A percentile compares a stretch with the other conserved stretches of the same genome.
These are phyloP conservation scores for Ennomos quercinarius DNA, from an alignment of 2,888 invertebrate species.

Conservation along the genomic window DNA sequence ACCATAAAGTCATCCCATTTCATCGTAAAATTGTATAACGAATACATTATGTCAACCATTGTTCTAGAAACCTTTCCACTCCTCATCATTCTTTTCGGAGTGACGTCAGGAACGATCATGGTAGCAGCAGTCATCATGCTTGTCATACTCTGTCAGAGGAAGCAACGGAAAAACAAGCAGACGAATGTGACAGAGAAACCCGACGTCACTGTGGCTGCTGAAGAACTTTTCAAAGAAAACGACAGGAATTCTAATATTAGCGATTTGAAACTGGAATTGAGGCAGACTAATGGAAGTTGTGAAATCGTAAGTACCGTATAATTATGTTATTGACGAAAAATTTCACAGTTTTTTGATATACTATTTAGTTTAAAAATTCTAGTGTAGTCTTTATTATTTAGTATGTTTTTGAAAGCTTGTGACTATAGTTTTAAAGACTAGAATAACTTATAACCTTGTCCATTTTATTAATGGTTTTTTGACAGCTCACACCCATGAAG, in stretches of 20 bases:
- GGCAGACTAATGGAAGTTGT: slow-evolving; percentile 92
- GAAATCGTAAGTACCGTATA: slow-evolving; percentile 86
- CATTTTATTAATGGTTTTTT: too few relatives aligned
- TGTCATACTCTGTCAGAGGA: slow-evolving; percentile 92
- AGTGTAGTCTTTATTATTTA: too few relatives aligned
- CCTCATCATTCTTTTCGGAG: slow-evolving; percentile 93
- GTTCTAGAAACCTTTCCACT: slow-evolving; percentile 91
- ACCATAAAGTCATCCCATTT: too few relatives aligned
- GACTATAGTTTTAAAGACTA: too few relatives aligned
- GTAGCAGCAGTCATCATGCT: slow-evolving; percentile 93
- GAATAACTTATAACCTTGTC: too few relatives aligned
- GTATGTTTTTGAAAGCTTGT: too few relatives aligned
- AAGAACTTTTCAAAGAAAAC: slow-evolving; percentile 88
- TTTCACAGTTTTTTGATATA: too few relatives aligned
- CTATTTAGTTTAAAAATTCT: too few relatives aligned
- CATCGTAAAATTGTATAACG: too few relatives aligned
- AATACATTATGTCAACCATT: background rate
- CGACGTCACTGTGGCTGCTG: slow-evolving; percentile 81
- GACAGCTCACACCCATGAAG: too few relatives aligned
- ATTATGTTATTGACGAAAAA: too few relatives aligned
- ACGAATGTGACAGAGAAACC: slow-evolving; percentile 84
- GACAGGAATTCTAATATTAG: slow-evolving; percentile 97
- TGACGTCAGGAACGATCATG: slow-evolving; percentile 94
- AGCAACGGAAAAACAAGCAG: slow-evolving; percentile 85
- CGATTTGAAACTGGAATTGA: slow-evolving; percentile 94